These are phyloP conservation scores for Ahaetulla prasina DNA, from an alignment of 2,113 vertebrate species.

Conservation along the genomic window DNA sequence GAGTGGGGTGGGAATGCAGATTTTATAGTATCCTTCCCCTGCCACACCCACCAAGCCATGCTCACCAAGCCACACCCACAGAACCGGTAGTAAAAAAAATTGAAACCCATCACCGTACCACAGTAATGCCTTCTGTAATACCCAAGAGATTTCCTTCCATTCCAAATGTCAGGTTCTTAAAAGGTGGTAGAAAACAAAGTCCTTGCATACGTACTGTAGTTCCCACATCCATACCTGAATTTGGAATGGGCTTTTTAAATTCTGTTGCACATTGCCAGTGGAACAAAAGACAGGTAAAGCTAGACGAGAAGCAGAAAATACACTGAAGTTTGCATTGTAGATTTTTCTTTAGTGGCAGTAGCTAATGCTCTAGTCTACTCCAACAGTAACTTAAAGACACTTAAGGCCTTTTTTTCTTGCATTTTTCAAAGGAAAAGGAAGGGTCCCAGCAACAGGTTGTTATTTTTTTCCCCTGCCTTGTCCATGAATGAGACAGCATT, in stretches of 20 bases:
- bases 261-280: background rate
- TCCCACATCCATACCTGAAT: conserved; percentile 8
- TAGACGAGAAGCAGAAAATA: conserved; percentile 37
- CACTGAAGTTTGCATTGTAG: conserved; percentile 17
- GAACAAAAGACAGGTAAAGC: conserved; percentile 24
- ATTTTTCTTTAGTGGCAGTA: conserved; percentile 19
- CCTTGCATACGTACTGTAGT: conserved; percentile 6
- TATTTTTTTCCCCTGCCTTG: background rate
- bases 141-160: conserved; percentile 21
- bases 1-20: too few species aligned
- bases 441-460: background rate
- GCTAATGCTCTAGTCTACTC: background rate
- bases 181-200: conserved; percentile 12
- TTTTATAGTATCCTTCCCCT: too few species aligned
- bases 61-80: too few species aligned
- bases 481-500: background rate
- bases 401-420: background rate
- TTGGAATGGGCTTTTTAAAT: background rate
- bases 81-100: too few species aligned
- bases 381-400: background rate
- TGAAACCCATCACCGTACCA: too few species aligned
- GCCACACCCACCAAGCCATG: too few species aligned
- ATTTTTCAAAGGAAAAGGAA: background rate
- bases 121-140: conserved; percentile 17
- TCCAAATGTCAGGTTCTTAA: conserved; percentile 18